Evolutionary conservation across 1,140 invertebrate genomes (phyloP).

Genomic region (Panagrolaimus sp.): DNA sequence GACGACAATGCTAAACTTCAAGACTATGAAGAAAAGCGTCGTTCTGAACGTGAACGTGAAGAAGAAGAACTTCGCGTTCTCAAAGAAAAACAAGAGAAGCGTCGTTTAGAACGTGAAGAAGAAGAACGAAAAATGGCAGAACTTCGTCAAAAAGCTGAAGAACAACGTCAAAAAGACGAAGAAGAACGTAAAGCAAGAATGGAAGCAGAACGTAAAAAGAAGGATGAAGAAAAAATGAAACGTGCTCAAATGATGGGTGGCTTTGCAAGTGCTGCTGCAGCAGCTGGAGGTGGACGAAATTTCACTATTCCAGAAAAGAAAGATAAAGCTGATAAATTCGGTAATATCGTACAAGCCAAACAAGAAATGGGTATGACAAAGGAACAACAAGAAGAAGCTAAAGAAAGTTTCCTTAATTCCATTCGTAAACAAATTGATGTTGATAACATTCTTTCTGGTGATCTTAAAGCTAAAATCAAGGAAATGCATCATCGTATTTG

Average conservation of each 20-base stretch:
- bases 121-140: constrained; percentile 53
- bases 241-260: constrained; percentile 32
- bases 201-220: constrained; percentile 31
- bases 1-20: constrained; percentile 55
- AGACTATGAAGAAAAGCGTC: constrained; percentile 52
- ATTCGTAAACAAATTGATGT: constrained; percentile 37
- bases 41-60: constrained; percentile 45
- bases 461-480: constrained; percentile 56
- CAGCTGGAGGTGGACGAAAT: constrained; percentile 47
- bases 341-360: constrained; percentile 56
- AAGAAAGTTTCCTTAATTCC: constrained; percentile 17
- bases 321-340: constrained; percentile 53
- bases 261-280: constrained; percentile 20
- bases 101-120: constrained; percentile 54
- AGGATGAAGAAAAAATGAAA: constrained; percentile 44
- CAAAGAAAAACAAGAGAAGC: constrained; percentile 57
- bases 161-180: constrained; percentile 45
- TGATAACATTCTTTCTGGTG: constrained; percentile 41
- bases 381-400: constrained; percentile 54
- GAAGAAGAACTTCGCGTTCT: constrained; percentile 50
- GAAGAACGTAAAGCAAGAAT: constrained; percentile 32
- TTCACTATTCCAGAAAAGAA: constrained; percentile 55
- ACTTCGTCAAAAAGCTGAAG: constrained; percentile 45
- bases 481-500: constrained; percentile 83
- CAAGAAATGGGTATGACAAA: constrained; percentile 54